phyloP scores from a whole-genome alignment of 2,113 vertebrate genomes.

The Dinomys branickii region DNA sequence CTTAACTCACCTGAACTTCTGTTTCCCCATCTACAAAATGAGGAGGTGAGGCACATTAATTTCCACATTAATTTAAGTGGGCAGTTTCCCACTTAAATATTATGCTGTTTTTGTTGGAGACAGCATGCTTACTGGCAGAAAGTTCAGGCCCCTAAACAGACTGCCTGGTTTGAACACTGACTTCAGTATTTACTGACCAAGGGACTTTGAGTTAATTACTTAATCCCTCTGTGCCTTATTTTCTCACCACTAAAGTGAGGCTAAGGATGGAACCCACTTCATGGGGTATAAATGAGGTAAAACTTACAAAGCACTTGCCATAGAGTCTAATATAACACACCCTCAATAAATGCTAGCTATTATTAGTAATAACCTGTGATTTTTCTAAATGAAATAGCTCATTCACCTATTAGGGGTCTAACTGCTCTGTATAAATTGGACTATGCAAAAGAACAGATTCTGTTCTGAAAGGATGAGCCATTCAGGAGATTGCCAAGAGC shows the following conservation, averaged over 20 bases:
- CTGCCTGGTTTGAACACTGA: not conserved
- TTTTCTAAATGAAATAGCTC: slow-evolving; percentile 36
- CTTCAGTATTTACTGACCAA: not conserved
- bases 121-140: not conserved
- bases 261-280: not conserved
- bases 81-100: not conserved
- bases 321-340: not conserved
- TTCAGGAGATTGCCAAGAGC: not conserved
- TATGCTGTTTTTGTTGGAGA: not conserved
- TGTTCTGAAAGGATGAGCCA: not conserved
- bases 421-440: not conserved
- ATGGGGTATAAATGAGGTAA: not conserved
- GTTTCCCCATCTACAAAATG: not conserved
- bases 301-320: not conserved
- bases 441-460: not conserved
- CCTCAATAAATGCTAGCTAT: slow-evolving; percentile 12
- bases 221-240: slow-evolving; percentile 4
- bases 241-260: not conserved
- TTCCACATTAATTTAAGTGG: too few species aligned
- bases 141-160: not conserved
- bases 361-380: not conserved
- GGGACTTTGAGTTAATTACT: not conserved
- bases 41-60: not conserved
- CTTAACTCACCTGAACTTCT: not conserved
- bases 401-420: not conserved